Evolutionary conservation across 2,888 invertebrate species (phyloP).

Genomic region (Hypsopygia costalis): DNA sequence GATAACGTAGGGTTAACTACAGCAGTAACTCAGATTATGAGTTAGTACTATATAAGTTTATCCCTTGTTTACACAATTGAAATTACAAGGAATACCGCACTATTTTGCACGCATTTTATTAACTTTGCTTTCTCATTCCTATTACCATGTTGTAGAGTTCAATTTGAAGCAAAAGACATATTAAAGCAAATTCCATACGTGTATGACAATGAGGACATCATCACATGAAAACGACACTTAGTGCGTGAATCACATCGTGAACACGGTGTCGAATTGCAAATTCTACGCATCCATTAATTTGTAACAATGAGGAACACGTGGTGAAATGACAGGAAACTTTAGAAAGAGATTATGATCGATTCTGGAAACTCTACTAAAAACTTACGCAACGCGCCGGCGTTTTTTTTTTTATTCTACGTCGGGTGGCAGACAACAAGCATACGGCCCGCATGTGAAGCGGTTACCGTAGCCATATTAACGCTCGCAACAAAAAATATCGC

Average conservation of each 20-base stretch:
- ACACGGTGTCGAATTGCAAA: constrained; percentile 12
- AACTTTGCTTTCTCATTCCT: background rate
- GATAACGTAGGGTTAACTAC: too few species aligned
- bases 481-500: too few species aligned
- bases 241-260: constrained; percentile 15
- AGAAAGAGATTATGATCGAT: background rate
- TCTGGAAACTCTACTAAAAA: background rate
- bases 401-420: too few species aligned
- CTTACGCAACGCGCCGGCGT: too few species aligned
- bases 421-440: too few species aligned
- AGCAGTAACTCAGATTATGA: too few species aligned
- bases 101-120: background rate
- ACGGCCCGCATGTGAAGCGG: too few species aligned
- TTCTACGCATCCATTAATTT: constrained; percentile 12
- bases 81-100: background rate
- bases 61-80: background rate
- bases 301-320: constrained; percentile 9
- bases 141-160: background rate
- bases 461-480: too few species aligned
- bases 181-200: background rate
- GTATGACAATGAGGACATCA: background rate
- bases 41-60: background rate
- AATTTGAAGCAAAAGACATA: background rate
- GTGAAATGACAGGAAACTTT: background rate
- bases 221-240: constrained; percentile 1